Base-by-base conservation (phyloP, 2,888 invertebrate genomes). In the Prosapia bicincta region DNA sequence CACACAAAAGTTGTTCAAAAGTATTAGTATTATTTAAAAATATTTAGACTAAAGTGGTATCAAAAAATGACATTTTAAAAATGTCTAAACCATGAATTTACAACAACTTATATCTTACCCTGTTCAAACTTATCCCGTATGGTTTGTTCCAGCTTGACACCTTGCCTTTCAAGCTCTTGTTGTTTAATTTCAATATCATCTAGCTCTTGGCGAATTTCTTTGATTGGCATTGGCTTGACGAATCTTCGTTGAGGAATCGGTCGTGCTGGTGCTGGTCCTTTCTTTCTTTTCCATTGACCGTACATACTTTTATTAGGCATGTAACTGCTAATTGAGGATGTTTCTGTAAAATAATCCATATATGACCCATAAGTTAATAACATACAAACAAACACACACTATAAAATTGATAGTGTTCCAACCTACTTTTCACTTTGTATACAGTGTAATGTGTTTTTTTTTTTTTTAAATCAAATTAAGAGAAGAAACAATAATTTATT, bases 61-160 rank as follows among this genome's bases (percentile, higher is more conserved):
- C n/a, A n/a, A n/a, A n/a, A n/a, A n/a, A n/a, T n/a, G n/a, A n/a
- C n/a, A n/a, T n/a, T n/a, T n/a, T n/a, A n/a, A n/a, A n/a, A n/a
- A n/a, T n/a, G n/a, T n/a, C n/a, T n/a, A n/a, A n/a, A n/a, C n/a
- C n/a, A n/a, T n/a, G n/a, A n/a, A n/a, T n/a, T n/a, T n/a, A n/a
- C n/a, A n/a, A n/a, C n/a, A n/a, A n/a, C n/a, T n/a, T n/a, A 30
- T 30, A 30, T 9, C 38, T 13, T 15, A 84, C 85, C 84, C 78
- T 84, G 83, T 68, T 93, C 93, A 84, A 92, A 93, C 85, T 93
- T 92, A 83, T 92, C 92, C 81, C 97, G 89, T 80, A 98, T 97
- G 85, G 93, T 91, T 83, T 93, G 92, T 84, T 98, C 97, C 80
- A 98, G 88, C 80, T 92, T 89, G n/a, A 97, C 94, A 66, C 97